phyloP scores from a whole-genome alignment of 1,140 invertebrate genomes.

The Myzus persicae region DNA sequence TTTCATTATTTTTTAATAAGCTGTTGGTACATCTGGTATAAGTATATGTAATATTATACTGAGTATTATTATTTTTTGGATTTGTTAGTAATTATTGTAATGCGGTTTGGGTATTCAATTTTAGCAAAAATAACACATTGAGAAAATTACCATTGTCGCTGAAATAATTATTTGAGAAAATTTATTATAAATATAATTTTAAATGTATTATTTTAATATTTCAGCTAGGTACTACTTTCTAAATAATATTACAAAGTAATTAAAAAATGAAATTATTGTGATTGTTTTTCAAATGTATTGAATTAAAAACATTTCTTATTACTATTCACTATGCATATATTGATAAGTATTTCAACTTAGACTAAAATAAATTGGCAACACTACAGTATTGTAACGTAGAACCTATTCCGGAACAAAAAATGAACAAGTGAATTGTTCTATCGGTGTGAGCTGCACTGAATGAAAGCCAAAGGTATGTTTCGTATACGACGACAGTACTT shows the following conservation, averaged over 20 bases:
- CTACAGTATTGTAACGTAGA: neutral
- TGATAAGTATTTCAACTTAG: neutral
- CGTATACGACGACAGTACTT: neutral
- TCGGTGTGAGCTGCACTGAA: neutral
- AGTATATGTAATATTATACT: too few relatives aligned
- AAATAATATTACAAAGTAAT: neutral
- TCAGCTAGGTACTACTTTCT: neutral
- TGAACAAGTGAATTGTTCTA: neutral
- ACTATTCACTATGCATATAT: neutral
- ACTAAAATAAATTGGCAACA: neutral
- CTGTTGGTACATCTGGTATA: too few relatives aligned
- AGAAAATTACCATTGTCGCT: neutral
- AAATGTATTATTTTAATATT: neutral
- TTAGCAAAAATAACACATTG: neutral
- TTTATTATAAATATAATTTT: neutral
- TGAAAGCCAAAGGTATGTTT: constrained; percentile 17
- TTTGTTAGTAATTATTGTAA: neutral
- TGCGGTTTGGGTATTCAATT: neutral
- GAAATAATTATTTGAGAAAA: neutral
- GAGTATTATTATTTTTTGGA: neutral
- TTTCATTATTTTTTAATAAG: too few relatives aligned
- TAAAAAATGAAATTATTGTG: neutral
- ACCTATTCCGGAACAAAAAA: neutral
- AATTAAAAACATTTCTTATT: neutral
- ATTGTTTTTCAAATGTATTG: neutral